These are phyloP conservation scores for Pangasius djambal DNA, from an alignment of 2,797 vertebrate species.

Conservation along the genomic window DNA sequence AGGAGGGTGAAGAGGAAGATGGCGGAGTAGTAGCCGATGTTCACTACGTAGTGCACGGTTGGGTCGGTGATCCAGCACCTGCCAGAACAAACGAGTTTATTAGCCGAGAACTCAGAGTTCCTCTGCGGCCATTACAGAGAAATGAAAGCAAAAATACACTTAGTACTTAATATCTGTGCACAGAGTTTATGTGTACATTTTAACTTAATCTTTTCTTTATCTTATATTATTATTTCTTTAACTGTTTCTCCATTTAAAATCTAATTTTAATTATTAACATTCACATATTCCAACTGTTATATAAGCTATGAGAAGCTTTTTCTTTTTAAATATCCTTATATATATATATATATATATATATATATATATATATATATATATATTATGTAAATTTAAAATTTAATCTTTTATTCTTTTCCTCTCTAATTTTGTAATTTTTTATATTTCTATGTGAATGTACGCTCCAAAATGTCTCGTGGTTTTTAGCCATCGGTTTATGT, in stretches of 20 bases:
- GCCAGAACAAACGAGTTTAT: not conserved
- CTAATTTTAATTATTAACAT: not conserved
- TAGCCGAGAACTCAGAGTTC: not conserved
- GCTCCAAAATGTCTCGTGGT: too few relatives aligned
- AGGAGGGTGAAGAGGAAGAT: conserved; percentile 72
- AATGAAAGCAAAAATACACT: not conserved
- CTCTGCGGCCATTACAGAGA: not conserved
- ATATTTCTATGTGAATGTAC: too few relatives aligned
- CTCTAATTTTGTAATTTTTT: too few relatives aligned
- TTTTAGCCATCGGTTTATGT: too few relatives aligned
- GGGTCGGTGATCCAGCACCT: conserved; percentile 74
- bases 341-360: too few relatives aligned
- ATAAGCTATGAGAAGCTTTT: too few relatives aligned
- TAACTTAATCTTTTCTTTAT: not conserved
- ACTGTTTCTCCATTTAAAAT: not conserved
- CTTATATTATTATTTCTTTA: not conserved
- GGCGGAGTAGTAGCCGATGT: conserved; percentile 70
- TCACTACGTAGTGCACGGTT: conserved; percentile 63
- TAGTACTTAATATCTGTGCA: not conserved
- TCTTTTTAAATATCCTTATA: too few relatives aligned
- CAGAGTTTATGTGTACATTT: not conserved
- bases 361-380: too few relatives aligned
- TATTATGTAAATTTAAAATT: too few relatives aligned
- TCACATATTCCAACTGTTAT: not conserved
- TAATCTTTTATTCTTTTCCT: too few relatives aligned